Conservation (phyloP, 1,140 invertebrate species). For the Nasonia vitripennis region DNA sequence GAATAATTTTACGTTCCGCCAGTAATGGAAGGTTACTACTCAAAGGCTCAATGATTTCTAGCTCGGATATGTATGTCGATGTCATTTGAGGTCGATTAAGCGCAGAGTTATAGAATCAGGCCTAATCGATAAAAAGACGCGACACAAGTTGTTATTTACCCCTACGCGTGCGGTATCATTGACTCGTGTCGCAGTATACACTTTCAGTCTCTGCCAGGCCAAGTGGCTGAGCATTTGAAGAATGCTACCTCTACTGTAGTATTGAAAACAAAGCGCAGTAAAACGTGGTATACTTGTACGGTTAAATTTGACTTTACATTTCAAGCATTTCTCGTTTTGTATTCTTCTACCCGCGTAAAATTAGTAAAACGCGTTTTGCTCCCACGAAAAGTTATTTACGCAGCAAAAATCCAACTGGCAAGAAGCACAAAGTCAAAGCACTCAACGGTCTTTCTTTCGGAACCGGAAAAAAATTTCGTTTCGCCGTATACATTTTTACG, state of each 20-base stretch:
- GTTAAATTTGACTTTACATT: too few relatives aligned
- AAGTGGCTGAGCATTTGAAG: too few relatives aligned
- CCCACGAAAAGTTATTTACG: too few relatives aligned
- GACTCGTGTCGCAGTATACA: too few relatives aligned
- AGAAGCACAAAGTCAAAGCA: not conserved
- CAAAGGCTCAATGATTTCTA: not conserved
- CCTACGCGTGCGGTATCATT: not conserved
- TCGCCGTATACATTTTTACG: not conserved
- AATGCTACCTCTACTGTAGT: too few relatives aligned
- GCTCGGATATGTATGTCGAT: not conserved
- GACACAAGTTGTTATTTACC: conserved; percentile 12
- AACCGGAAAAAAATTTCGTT: not conserved
- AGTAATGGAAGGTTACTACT: not conserved
- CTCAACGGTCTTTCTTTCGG: not conserved
- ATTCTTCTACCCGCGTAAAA: too few relatives aligned
- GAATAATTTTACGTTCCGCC: not conserved
- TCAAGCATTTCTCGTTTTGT: too few relatives aligned
- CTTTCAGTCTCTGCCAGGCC: too few relatives aligned
- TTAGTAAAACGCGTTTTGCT: too few relatives aligned
- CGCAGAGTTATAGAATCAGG: not conserved
- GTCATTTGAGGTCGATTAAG: conserved; percentile 26
- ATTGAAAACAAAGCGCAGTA: too few relatives aligned
- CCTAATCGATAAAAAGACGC: conserved; percentile 25
- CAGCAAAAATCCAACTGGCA: too few relatives aligned
- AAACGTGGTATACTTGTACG: too few relatives aligned